These are phyloP conservation scores for Gallinago paraguaiae DNA, from an alignment of 2,113 vertebrate genomes.

Conservation along the genomic window DNA sequence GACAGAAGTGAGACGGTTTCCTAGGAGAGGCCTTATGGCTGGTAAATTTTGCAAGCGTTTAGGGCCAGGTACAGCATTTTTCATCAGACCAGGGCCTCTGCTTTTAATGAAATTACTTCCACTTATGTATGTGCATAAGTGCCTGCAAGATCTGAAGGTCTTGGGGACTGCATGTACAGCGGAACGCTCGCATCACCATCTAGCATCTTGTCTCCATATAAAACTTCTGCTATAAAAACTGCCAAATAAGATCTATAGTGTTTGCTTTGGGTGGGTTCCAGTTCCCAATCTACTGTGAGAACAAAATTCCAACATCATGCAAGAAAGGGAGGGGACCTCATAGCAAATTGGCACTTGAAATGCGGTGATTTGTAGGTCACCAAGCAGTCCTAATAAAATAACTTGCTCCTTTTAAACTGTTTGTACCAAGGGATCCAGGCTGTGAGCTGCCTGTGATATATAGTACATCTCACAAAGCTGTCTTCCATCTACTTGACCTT, in stretches of 20 bases:
- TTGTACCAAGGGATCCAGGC: neutral
- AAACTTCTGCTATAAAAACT: neutral
- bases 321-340: neutral
- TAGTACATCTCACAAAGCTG: neutral
- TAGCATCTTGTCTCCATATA: neutral
- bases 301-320: neutral
- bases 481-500: neutral
- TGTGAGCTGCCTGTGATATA: neutral
- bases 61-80: neutral
- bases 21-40: neutral
- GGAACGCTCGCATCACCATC: neutral
- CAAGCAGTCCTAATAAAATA: neutral
- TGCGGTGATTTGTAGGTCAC: neutral
- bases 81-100: neutral
- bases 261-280: constrained; percentile 31
- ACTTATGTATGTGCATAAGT: neutral
- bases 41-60: neutral
- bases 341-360: neutral
- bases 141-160: neutral
- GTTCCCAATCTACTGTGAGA: neutral
- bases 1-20: neutral
- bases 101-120: constrained; percentile 28
- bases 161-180: neutral
- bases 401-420: neutral
- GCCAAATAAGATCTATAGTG: neutral